These are phyloP conservation scores for Lepilemur septentrionalis DNA, from an alignment of 2,797 vertebrate genomes.

Conservation along the genomic window DNA sequence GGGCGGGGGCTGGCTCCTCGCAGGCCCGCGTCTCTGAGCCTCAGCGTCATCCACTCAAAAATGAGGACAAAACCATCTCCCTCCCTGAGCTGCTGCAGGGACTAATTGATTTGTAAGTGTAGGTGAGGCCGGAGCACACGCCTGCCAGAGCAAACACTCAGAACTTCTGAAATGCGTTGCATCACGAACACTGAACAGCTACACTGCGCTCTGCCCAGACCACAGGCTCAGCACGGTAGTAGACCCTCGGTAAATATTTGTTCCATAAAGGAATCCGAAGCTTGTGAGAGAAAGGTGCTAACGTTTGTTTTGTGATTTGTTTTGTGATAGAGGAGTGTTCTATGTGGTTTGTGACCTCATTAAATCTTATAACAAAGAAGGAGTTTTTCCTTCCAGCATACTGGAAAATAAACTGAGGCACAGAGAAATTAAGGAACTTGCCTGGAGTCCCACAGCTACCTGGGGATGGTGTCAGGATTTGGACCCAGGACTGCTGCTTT, in stretches of 20 bases:
- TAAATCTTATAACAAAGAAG: not conserved
- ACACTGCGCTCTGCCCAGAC: not conserved
- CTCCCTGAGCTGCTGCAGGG: not conserved
- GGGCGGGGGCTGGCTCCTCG: no score
- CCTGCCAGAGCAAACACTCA: not conserved
- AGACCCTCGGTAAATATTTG: not conserved
- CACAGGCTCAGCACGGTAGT: no score
- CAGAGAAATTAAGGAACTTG: not conserved
- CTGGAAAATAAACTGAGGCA: not conserved
- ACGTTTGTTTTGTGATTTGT: not conserved
- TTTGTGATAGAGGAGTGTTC: not conserved
- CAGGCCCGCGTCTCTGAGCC: not conserved
- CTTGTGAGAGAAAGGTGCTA: not conserved
- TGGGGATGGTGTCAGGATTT: not conserved
- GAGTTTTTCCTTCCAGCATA: not conserved
- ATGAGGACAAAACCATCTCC: not conserved
- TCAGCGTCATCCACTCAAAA: not conserved
- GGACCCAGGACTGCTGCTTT: not conserved
- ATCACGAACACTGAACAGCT: no score
- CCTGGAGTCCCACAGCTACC: not conserved
- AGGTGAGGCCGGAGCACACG: not conserved
- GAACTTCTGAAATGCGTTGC: not conserved
- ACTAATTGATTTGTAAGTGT: not conserved
- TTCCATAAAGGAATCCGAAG: not conserved
- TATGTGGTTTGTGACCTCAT: not conserved